Conservation (phyloP, 2,113 vertebrate species). For the Euleptes europaea region DNA sequence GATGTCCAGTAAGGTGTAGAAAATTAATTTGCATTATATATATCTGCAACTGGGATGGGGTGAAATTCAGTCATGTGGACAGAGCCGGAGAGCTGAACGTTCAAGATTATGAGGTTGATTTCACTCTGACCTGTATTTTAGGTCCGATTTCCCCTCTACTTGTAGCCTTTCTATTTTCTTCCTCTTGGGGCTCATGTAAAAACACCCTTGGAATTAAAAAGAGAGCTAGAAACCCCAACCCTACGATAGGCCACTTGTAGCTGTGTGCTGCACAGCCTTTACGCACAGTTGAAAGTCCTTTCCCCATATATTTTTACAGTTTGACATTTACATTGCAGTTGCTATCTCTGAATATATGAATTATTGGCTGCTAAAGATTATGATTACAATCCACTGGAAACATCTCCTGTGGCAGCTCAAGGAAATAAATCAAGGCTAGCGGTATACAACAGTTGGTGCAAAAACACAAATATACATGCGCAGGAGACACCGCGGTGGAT, state of each 20-base stretch:
- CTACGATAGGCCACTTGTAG: slow-evolving; percentile 55
- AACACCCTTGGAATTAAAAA: slow-evolving; percentile 14
- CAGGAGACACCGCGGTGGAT: not conserved
- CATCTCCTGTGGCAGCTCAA: too few species aligned
- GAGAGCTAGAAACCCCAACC: too few species aligned
- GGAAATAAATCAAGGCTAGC: not conserved
- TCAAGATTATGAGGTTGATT: slow-evolving; percentile 54
- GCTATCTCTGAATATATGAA: slow-evolving; percentile 49
- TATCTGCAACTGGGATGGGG: slow-evolving; percentile 25
- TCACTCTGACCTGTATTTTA: slow-evolving; percentile 52
- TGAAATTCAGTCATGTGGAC: slow-evolving; percentile 47
- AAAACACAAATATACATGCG: not conserved
- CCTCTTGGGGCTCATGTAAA: slow-evolving; percentile 52
- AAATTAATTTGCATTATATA: slow-evolving; percentile 66
- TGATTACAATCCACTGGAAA: slow-evolving; percentile 7
- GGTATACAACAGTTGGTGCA: not conserved
- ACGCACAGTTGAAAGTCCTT: slow-evolving; percentile 48
- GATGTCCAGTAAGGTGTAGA: slow-evolving; percentile 59
- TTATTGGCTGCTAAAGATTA: slow-evolving; percentile 48
- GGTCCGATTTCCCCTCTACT: slow-evolving; percentile 23
- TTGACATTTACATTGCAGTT: slow-evolving; percentile 38
- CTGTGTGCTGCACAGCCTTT: slow-evolving; percentile 33
- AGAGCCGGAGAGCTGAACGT: slow-evolving; percentile 53
- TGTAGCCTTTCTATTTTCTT: slow-evolving; percentile 33
- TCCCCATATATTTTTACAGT: slow-evolving; percentile 56